Base-by-base conservation (phyloP, 2,113 vertebrate genomes). In the Garra rufa region DNA sequence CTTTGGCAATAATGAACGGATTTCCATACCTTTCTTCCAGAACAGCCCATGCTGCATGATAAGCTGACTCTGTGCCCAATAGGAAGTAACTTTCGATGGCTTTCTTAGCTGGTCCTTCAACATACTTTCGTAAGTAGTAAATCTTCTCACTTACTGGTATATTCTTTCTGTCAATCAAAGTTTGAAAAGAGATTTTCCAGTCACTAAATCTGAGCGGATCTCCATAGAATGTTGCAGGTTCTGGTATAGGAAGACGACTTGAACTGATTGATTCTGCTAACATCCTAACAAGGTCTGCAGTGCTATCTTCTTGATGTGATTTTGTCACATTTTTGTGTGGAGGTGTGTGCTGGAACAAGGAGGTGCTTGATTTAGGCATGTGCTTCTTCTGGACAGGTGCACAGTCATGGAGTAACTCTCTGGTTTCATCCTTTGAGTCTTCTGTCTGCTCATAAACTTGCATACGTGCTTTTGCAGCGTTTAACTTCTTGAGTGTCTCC, bases 11-110 rank as follows among this genome's bases (percentile, higher is more conserved):
- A 0, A 82, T 10, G 28, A 85, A 81, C 3, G 26, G 38, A 19
- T 26, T 85, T 48, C 84, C 78, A 76, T 85, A 85, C 24, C 50
- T 59, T 73, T 85, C 83, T 43, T 80, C 76, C 17, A 85, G 84
- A 4, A 63, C 10, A 8, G 1, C 38, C 78, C 69, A 82, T 43
- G 79, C 84, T 82, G 70, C 24, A 65, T 82, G 17, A 24, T 85
- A 82, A 7, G 79, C 78, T 52, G 70, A 8, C 9, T 82, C 71
- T n/a, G 70, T 85, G 11, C 78, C 57, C 34, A 44, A 44, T 48
- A 14, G 13, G 46, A 48, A 48, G 13, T 14, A 48, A 48, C 46
- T 48, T 48, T 14, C 46, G 14, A 14, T 48, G 41, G 46, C 46
- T 14, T 48, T 48, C 46, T 14, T 48, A 48, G 46, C 46, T 48